These are phyloP conservation scores for Dasypolia templi DNA, from an alignment of 2,888 invertebrate species.

Conservation along the genomic window DNA sequence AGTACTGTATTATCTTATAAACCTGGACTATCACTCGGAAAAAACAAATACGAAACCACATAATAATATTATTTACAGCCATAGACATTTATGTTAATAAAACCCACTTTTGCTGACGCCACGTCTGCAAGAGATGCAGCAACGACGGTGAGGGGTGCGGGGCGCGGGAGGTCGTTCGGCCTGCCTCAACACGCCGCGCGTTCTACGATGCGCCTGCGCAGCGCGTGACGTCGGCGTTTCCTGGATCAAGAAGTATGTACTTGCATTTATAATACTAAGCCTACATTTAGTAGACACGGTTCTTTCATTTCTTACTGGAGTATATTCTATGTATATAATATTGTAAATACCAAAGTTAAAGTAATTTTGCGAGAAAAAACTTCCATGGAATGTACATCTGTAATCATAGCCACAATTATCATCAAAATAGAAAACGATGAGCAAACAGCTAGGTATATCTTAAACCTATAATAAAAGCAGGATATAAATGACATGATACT, in stretches of 20 bases:
- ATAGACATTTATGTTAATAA: not conserved
- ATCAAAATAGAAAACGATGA: not conserved
- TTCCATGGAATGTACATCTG: not conserved
- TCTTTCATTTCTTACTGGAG: not conserved
- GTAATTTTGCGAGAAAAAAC: not conserved
- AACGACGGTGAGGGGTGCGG: conserved; percentile 43
- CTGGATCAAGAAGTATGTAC: conserved; percentile 65
- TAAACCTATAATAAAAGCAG: not conserved
- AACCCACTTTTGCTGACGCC: conserved; percentile 74
- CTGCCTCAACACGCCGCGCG: conserved; percentile 88
- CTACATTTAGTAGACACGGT: conserved; percentile 2
- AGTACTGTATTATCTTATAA: not conserved
- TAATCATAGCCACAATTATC: not conserved
- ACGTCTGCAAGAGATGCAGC: conserved; percentile 62
- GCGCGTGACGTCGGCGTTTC: conserved; percentile 74
- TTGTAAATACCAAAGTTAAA: no score
- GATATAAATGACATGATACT: not conserved
- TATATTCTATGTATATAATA: no score
- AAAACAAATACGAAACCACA: not conserved
- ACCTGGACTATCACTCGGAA: no score
- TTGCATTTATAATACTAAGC: conserved; percentile 37
- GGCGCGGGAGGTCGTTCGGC: conserved; percentile 78
- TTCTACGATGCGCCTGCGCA: conserved; percentile 78
- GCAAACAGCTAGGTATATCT: not conserved
- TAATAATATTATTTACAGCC: not conserved